Base-by-base conservation (phyloP, 2,888 invertebrate genomes). In the Ditula angustiorana region DNA sequence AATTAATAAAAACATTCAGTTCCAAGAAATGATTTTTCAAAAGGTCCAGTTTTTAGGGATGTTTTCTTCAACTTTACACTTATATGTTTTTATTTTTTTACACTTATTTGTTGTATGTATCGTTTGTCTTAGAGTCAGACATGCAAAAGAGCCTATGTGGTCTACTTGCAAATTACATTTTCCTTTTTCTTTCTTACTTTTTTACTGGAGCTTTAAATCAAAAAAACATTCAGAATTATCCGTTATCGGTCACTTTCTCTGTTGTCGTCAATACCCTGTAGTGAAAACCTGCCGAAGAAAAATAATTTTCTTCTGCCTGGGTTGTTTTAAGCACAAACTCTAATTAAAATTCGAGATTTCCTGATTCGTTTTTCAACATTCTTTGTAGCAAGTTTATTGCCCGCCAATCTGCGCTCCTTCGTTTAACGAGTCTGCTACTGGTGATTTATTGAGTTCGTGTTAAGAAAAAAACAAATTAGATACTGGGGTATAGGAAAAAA, bases 291-390 rank as follows among this genome's bases (percentile, higher is more conserved):
- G 30, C 11, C 23, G 8, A 41, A 30, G 28, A 41, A 60, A 59
- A 60, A 60, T 16, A 23, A 52, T 30, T 52, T 60, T 11, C 41
- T 60, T 28, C 41, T 50, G 50, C 41, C 23, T 24, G 37, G 41
- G 13, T 37, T 52, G 49, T 47, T 49, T 47, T 47, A 60, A 50
- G 5, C 28, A 60, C 24, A 46, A 57, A 60, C 28, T 50, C 60
- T 52, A 52, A 60, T 60, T 52, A 60, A 60, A 60, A 60, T 28
- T 30, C 19, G 59, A 33, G 41, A 57, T 52, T 60, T 52, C 28
- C 21, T 30, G 50, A 21, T 41, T 60, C 16, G 37, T 24, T 41
- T 30, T 56, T 56, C 35, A 55, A 55, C 16, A 26, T 41, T 41
- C 16, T 41, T 41, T 41, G 23, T 41, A 55, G 8, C 26, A 26